Evolutionary conservation across 1,140 invertebrate genomes (phyloP).

Genomic region (Paraescarpia echinospica): DNA sequence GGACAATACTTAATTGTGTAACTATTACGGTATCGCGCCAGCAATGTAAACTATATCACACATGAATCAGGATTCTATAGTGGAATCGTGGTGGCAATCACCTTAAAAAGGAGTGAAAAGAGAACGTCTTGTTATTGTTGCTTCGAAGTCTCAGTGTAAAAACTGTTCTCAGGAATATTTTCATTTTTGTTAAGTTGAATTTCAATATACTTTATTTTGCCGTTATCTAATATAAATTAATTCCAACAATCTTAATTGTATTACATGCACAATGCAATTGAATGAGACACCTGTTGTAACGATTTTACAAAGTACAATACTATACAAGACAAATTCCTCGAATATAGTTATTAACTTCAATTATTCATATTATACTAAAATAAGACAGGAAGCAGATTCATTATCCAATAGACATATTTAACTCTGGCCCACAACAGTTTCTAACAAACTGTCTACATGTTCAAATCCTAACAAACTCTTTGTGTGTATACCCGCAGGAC

Average conservation of each 20-base stretch:
- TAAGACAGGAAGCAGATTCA: neutral
- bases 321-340: neutral
- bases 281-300: neutral
- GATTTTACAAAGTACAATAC: neutral
- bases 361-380: neutral
- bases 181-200: too few relatives aligned
- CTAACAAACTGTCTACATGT: neutral
- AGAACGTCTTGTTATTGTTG: neutral
- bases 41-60: neutral
- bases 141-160: neutral
- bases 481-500: neutral
- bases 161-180: too few relatives aligned
- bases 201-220: neutral
- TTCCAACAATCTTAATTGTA: neutral
- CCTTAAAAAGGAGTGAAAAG: neutral
- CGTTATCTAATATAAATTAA: neutral
- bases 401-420: neutral
- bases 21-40: neutral
- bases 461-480: neutral
- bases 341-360: neutral
- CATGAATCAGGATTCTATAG: neutral
- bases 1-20: neutral
- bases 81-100: neutral
- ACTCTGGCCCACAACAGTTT: too few relatives aligned
- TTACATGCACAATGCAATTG: neutral